A percentile compares a stretch with the other conserved stretches of the same genome.
Conservation (phyloP, 2,797 vertebrate species). For the Amazona ochrocephala region DNA sequence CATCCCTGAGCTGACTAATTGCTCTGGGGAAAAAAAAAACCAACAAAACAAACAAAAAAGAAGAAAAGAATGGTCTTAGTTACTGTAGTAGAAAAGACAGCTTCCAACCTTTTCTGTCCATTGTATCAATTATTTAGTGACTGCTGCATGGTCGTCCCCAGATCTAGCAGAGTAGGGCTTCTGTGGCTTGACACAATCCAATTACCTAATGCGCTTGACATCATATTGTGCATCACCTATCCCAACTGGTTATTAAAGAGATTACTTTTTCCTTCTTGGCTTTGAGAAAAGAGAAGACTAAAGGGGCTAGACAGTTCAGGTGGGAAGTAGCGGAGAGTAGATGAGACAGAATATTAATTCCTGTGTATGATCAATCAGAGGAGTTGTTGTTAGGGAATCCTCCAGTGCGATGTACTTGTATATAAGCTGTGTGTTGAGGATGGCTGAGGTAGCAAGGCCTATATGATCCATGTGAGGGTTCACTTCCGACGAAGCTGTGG, state of each 20-base stretch:
- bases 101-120: background rate
- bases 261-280: background rate
- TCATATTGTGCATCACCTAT: background rate
- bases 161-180: background rate
- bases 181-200: background rate
- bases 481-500: background rate
- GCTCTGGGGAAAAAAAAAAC: background rate
- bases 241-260: background rate
- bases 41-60: too few relatives aligned
- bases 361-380: background rate
- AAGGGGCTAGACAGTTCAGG: background rate
- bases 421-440: rapidly evolving
- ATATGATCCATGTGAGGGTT: rapidly evolving
- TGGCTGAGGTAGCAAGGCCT: background rate
- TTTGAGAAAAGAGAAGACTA: background rate
- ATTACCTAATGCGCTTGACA: background rate
- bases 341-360: background rate
- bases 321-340: background rate
- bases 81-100: background rate
- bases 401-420: rapidly evolving
- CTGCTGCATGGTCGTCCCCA: background rate
- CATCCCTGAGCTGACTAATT: constrained; percentile 54
- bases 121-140: background rate
- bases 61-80: background rate
- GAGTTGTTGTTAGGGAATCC: background rate